phyloP scores from a whole-genome alignment of 2,797 vertebrate genomes.

The Darevskia nairensis region DNA sequence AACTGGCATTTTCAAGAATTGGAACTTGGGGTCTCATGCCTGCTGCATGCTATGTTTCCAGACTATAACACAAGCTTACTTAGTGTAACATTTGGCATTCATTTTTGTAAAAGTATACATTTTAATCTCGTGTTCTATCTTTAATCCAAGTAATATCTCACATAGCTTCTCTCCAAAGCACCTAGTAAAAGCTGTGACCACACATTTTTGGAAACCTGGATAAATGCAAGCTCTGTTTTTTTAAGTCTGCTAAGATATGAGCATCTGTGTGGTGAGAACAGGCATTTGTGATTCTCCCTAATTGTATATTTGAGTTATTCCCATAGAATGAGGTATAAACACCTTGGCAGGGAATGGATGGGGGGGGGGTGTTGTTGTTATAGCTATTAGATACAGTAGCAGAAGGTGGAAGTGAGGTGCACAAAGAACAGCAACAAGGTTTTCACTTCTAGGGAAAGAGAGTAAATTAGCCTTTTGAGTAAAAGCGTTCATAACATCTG shows the following conservation, averaged over 20 bases:
- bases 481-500: no score
- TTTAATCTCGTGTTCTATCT: neutral
- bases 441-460: neutral
- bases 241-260: neutral
- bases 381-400: neutral
- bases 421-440: neutral
- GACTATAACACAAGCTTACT: neutral
- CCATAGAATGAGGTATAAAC: neutral
- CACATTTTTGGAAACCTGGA: neutral
- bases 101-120: neutral
- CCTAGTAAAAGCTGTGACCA: neutral
- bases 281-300: neutral
- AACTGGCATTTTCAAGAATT: neutral
- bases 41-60: neutral
- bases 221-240: neutral
- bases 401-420: neutral
- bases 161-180: neutral
- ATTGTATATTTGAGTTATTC: neutral
- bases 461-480: neutral
- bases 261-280: neutral
- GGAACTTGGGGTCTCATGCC: neutral
- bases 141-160: neutral
- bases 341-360: neutral
- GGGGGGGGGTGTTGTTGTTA: neutral
- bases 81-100: neutral